Percentiles rank a stretch among this genome's conserved stretches.
Evolutionary conservation across 2,797 vertebrate genomes (phyloP).

Genomic region (Jordanella pulchra): DNA sequence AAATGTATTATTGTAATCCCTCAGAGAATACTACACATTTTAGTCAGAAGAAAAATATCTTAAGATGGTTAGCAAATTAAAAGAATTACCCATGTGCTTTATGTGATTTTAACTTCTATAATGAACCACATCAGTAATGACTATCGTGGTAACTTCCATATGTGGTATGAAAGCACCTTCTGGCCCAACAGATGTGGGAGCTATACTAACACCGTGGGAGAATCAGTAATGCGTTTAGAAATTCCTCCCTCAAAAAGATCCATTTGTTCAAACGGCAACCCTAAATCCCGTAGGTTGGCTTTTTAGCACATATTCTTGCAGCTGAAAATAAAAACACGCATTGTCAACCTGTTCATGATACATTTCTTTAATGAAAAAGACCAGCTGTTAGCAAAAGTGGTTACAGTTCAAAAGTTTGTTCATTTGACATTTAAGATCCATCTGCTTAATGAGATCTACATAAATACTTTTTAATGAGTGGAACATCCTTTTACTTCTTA

Average conservation of each 20-base stretch:
- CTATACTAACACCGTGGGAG: constrained; percentile 50
- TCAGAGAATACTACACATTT: background rate
- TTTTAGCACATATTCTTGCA: background rate
- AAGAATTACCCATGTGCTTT: constrained; percentile 8
- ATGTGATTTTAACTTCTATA: constrained; percentile 11
- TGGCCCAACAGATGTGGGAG: constrained; percentile 65
- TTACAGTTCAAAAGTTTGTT: constrained; percentile 65
- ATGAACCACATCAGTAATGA: constrained; percentile 33
- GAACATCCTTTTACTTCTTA: constrained; percentile 67
- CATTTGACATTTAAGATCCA: constrained; percentile 56
- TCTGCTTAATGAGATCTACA: constrained; percentile 55
- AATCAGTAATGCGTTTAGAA: constrained; percentile 62
- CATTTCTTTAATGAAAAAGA: constrained; percentile 49
- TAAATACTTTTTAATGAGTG: constrained; percentile 39
- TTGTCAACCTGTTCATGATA: constrained; percentile 44
- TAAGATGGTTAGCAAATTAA: constrained; percentile 9
- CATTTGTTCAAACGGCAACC: constrained; percentile 7
- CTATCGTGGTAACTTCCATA: constrained; percentile 41
- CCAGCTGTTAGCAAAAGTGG: constrained; percentile 42
- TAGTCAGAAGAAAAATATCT: background rate
- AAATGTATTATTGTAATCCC: background rate
- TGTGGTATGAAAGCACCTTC: constrained; percentile 60
- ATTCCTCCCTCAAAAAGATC: constrained; percentile 54
- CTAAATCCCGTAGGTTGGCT: background rate
- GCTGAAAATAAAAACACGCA: background rate